Evolutionary conservation across 2,888 invertebrate species (phyloP).

Genomic region (Meliscaeva auricollis): DNA sequence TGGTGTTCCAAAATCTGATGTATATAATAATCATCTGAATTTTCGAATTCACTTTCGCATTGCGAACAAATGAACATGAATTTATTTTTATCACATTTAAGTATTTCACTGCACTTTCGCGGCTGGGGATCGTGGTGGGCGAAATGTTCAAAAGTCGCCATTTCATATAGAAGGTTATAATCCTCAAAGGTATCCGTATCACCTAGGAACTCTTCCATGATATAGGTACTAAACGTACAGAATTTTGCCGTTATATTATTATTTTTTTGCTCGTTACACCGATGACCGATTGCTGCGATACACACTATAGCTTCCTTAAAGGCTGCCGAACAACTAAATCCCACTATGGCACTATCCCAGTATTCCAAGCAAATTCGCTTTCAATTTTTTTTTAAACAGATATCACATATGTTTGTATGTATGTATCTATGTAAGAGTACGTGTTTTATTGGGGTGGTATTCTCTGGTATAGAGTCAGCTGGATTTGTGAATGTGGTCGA

Average conservation of each 20-base stretch:
- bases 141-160: conserved; percentile 62
- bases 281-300: not conserved
- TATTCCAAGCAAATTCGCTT: conserved; percentile 55
- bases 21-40: conserved; percentile 59
- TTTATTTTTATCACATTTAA: conserved; percentile 72
- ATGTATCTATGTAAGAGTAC: not conserved
- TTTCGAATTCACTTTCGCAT: conserved; percentile 70
- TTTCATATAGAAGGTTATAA: conserved; percentile 57
- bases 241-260: not conserved
- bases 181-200: conserved; percentile 66
- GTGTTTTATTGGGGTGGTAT: conserved; percentile 3
- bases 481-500: not conserved
- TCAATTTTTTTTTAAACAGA: conserved; percentile 39
- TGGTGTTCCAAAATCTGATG: conserved; percentile 69
- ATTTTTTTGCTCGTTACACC: not conserved
- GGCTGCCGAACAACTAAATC: conserved; percentile 66
- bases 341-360: conserved; percentile 36
- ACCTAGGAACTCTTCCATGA: conserved; percentile 60
- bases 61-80: conserved; percentile 71
- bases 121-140: conserved; percentile 67
- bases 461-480: not conserved
- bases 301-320: conserved; percentile 60
- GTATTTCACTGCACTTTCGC: conserved; percentile 69
- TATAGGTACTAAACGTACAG: not conserved
- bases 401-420: not conserved